These are phyloP conservation scores for Meloidogyne floridensis DNA, from an alignment of 1,140 invertebrate genomes.

Conservation along the genomic window DNA sequence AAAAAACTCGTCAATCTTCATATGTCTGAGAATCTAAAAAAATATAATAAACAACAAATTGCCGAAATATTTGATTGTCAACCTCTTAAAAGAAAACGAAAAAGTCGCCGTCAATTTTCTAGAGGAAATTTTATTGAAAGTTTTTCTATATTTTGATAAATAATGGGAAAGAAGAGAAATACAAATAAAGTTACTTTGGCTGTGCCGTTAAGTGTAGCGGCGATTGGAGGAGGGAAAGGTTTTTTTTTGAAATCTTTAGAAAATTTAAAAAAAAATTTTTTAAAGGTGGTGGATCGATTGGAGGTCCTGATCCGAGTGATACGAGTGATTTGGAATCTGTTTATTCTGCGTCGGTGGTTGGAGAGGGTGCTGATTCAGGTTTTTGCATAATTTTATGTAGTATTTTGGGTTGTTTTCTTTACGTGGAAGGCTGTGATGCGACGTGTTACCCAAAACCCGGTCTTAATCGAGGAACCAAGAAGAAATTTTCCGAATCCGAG, in stretches of 20 bases:
- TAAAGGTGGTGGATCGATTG: conserved; percentile 7
- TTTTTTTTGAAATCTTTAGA: neutral
- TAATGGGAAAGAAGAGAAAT: conserved; percentile 40
- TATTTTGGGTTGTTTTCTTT: conserved; percentile 16
- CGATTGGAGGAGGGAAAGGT: neutral
- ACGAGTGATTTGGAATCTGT: conserved; percentile 49
- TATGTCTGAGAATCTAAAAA: conserved; percentile 1
- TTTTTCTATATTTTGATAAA: neutral
- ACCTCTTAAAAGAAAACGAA: conserved; percentile 1
- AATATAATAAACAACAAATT: conserved; percentile 10
- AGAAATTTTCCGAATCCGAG: no score
- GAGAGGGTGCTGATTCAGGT: conserved; percentile 36
- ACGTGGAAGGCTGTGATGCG: neutral
- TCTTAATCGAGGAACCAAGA: no score
- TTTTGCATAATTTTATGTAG: neutral
- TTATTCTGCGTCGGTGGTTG: conserved; percentile 43
- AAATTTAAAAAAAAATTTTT: neutral
- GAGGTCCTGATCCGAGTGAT: conserved; percentile 25
- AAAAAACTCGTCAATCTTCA: neutral
- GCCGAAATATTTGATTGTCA: neutral
- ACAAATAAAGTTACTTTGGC: conserved; percentile 38
- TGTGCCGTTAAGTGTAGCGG: neutral
- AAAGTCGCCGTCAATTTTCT: neutral
- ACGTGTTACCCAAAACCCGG: no score
- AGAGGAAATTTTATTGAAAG: neutral